Conservation (phyloP, 2,797 vertebrate genomes). For the Eidolon dupreanum region DNA sequence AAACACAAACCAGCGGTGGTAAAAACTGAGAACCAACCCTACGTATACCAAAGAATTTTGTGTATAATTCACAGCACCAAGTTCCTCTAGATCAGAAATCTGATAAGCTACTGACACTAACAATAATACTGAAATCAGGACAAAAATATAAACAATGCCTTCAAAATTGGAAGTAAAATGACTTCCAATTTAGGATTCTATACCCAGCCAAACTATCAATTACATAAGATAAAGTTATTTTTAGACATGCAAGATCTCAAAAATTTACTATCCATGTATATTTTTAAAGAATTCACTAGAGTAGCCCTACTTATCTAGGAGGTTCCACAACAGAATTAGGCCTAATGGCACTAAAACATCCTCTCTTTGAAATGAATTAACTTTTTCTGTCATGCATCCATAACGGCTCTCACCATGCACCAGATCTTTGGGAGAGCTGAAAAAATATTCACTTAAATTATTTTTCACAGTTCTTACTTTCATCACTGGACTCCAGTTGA, state of each 20-base stretch:
- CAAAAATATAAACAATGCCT: neutral
- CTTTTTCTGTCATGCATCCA: neutral
- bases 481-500: neutral
- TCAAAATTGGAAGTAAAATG: constrained; percentile 4
- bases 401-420: neutral
- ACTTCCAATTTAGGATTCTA: neutral
- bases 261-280: neutral
- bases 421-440: neutral
- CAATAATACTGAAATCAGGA: neutral
- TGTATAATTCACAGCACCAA: neutral
- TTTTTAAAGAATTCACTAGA: constrained; percentile 32
- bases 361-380: neutral
- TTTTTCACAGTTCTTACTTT: constrained; percentile 7
- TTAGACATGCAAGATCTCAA: neutral
- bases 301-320: neutral
- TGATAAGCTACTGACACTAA: neutral
- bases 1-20: neutral
- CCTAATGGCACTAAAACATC: neutral
- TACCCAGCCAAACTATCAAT: neutral
- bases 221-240: neutral
- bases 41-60: neutral
- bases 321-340: neutral
- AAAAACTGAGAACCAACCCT: neutral
- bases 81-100: neutral
- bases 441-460: constrained; percentile 26